Base-by-base conservation (phyloP, 1,140 invertebrate genomes). In the Arion vulgaris region DNA sequence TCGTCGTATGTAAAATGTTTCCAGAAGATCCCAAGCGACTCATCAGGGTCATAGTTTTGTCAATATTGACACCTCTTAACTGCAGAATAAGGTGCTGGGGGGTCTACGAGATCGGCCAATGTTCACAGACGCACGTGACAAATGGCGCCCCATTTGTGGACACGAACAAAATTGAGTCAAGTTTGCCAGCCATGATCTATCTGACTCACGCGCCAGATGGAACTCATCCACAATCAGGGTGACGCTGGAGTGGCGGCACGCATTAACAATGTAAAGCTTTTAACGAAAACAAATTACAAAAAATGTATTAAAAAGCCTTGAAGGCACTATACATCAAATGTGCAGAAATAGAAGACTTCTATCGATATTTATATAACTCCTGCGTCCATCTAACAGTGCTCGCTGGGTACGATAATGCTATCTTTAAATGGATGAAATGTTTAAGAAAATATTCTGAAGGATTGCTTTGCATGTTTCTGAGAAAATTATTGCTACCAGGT, bases 31-130 rank as follows among this genome's bases (percentile, higher is more conserved):
- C 53, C 53, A 15, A 5, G 53, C 53, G 53, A n/a, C 53, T n/a
- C 53, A 57, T n/a, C 26, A 15, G 5, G 53, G 17, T 4, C 26
- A 32, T n/a, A 7, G 7, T 28, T 66, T 11, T 28, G 62, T 66
- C 62, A 66, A 66, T 66, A 66, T 66, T 66, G 62, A 66, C 62
- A 32, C 17, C 62, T 66, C 62, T 66, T 66, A 28, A 66, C 62
- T 66, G 62, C 62, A 32, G n/a, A 28, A 34, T 17, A 34, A 66
- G 62, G 62, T 66, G 62, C 62, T 32, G n/a, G 62, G n/a, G 32
- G 62, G 28, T 7, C 28, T 9, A 23, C 15, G 62, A 2, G n/a
- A 66, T 66, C n/a, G 62, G 62, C 19, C 62, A 66, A 66, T 66
- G n/a, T 66, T 66, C 62, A 66, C 28, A 2, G 62, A 28, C 62